A percentile compares a stretch with the other conserved stretches of the same genome.
Conservation (phyloP, 2,888 invertebrate species). For the Chouioia cunea region DNA sequence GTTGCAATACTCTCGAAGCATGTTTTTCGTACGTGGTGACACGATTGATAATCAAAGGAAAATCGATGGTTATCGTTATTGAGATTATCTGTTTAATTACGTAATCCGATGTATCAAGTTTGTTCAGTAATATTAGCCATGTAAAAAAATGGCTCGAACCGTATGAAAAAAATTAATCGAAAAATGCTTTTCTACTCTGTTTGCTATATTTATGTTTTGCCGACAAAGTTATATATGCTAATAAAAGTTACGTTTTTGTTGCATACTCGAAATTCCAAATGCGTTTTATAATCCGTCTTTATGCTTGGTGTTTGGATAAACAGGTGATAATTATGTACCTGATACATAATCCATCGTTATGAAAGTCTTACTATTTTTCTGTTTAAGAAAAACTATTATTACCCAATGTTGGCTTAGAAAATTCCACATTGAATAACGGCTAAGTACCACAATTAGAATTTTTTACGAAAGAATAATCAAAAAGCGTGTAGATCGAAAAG, state of each 20-base stretch:
- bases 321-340: constrained; percentile 14
- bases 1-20: constrained; percentile 23
- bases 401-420: too few species aligned
- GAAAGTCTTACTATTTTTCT: neutral
- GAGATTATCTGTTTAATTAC: too few species aligned
- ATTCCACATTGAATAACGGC: too few species aligned
- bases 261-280: neutral
- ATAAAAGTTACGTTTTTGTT: constrained; percentile 14
- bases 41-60: neutral
- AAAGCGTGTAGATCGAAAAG: too few species aligned
- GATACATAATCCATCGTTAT: constrained; percentile 6
- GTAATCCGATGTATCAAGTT: too few species aligned
- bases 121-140: too few species aligned
- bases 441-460: too few species aligned
- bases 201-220: neutral
- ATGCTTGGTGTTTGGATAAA: constrained; percentile 22
- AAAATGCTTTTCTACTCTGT: too few species aligned
- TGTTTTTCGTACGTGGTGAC: constrained; percentile 17
- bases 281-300: constrained; percentile 37
- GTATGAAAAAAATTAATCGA: too few species aligned
- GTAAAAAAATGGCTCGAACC: too few species aligned
- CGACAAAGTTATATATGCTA: constrained; percentile 3
- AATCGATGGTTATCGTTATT: neutral
- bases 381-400: neutral
- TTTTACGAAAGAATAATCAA: too few species aligned